Base-by-base conservation (phyloP, 2,797 vertebrate genomes). In the Phoeniculus purpureus region DNA sequence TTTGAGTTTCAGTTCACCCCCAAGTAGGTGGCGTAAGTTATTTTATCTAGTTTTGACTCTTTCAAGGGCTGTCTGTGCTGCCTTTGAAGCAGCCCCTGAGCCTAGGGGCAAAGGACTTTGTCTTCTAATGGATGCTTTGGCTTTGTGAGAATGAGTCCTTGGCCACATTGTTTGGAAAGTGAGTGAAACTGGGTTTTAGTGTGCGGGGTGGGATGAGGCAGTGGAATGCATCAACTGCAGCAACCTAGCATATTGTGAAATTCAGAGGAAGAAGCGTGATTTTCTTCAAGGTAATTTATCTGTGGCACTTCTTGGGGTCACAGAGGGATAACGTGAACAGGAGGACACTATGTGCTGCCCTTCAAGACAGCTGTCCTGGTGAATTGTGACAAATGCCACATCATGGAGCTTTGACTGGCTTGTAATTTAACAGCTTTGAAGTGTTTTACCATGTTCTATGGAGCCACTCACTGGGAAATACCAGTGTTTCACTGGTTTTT, bases 91-190 rank as follows among this genome's bases (percentile, higher is more conserved):
- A 70, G 67, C 8, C 7, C 7, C 27, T 43, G 14, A 76, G 13
- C 32, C 22, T 52, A 1, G 0, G 29, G 27, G 9, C 3, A 1
- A 73, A 70, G 34, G 15, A 8, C 18, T 6, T 34, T 80, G 23
- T n/a, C 13, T 75, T 71, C 37, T 72, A 62, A 47, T 14, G 18
- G 43, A 14, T 3, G 4, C 26, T 81, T 56, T 67, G n/a, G 62
- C 47, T 84, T 84, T 68, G 29, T 56, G 31, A 58, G 29, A 65
- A 31, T 8, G 14, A 27, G 27, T 76, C 4, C 12, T 64, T 61
- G 7, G 23, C 47, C 10, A 4, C 6, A 3, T 7, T 56, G 31
- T 6, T 83, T 18, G 50, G 26, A 74, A 76, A 76, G 40, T 20
- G 51, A 50, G 12, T 56, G 31, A 82, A 89, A 66, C 0, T 37